Base-by-base conservation (phyloP, 1,140 invertebrate species). In the Drosophila azteca region DNA sequence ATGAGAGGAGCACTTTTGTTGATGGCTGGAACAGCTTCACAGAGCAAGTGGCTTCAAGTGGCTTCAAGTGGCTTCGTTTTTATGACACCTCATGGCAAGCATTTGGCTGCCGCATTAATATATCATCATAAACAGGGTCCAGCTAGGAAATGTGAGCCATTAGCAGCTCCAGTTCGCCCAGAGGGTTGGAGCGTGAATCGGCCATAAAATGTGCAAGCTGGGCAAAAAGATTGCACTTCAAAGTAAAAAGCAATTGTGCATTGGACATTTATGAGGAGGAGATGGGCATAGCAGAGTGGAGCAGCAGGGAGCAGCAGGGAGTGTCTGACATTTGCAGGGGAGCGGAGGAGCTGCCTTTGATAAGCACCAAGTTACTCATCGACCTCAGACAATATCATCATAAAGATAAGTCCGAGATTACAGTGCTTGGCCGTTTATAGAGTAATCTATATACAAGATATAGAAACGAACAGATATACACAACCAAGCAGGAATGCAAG, bases 121-220 rank as follows among this genome's bases (percentile, higher is more conserved):
- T 77, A 85, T 85, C 81, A 85, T 81, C 68, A 87, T 85, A 87
- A 85, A 85, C 75, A 67, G 35, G 35, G 26, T 66, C 48, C 61
- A 52, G 64, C 72, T 58, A 44, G 57, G 67, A 65, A 79, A 76
- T 67, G 63, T 68, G 57, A 77, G 63, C 69, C 70, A 74, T 62
- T 43, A 24, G 65, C 52, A 41, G 57, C 52, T 70, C 51, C 67
- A 73, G 51, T 73, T 73, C 52, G 69, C 45, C 24, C 44, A 3
- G 17, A 26, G 13, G 57, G 49, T 22, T 45, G 22, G 60, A 55
- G 45, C 59, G 24, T 26, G 24, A 76, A 15, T 59, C 44, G 79
- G 55, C 55, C 62, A 80, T 84, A 73, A 84, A 84, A 85, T 84
- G 64, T 85, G 81, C 77, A 85, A 80, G 43, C 71, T 53, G 54